Base-by-base conservation (phyloP, 1,140 invertebrate species). In the Drosophila trapezifrons region DNA sequence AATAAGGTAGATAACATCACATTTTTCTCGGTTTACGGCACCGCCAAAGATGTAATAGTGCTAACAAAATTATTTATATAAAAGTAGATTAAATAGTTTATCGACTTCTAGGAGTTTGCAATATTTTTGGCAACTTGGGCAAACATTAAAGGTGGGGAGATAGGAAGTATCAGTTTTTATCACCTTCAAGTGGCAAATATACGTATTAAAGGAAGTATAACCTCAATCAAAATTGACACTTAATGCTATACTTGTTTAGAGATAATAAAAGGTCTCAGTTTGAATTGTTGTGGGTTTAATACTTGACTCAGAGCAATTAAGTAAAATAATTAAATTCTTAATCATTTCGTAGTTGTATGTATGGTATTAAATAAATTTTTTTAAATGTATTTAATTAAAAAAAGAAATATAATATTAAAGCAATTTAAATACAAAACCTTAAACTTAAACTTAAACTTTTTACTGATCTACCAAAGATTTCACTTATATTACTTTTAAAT, bases 1-100 rank as follows among this genome's bases (percentile, higher is more conserved):
- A 55, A 60, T 60, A 54, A 55, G 10, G 20, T 3, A 18, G 46
- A 60, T 60, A 60, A 55, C 29, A 37, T 60, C 47, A 60, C n/a
- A 55, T 18, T 12, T 10, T 22, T 60, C 22, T n/a, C 29, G 18
- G 51, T 13, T 51, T 18, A 18, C 47, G n/a, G 6, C 9, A 9
- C 12, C 5, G 9, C n/a, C 25, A 13, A 18, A 29, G 3, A 13
- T 18, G n/a, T 32, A 18, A 49, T 29, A 17, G 25, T 17, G 10
- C n/a, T 27, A n/a, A 10, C 3, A n/a, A 25, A 13, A 25, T 2
- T 46, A 4, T 8, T 1, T 15, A 25, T 9, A 1, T 13, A 25
- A 15, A 25, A 9, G 0, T 13, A 10, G 22, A 15, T 47, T n/a
- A n/a, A 25, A 25, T 0, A 5, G 15, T 9, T 10, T 17, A 49